Evolutionary conservation across 2,113 vertebrate genomes (phyloP).

Genomic region (Eubucco bourcierii): DNA sequence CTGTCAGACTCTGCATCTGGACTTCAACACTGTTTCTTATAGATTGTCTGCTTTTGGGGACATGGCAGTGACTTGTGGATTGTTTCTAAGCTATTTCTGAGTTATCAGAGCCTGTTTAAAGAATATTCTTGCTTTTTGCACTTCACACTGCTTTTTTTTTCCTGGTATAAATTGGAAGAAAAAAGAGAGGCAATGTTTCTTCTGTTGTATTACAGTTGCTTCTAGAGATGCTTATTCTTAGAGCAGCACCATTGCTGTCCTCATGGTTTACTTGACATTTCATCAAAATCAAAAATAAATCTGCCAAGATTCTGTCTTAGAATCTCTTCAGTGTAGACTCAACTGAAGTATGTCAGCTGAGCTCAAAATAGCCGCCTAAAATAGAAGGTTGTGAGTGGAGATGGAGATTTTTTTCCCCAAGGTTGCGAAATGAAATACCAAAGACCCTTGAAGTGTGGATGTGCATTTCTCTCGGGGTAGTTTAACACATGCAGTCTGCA

Average conservation of each 20-base stretch:
- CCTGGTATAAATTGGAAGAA: not conserved
- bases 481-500: fast-evolving
- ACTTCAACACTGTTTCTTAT: not conserved
- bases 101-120: not conserved
- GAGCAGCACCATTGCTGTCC: not conserved
- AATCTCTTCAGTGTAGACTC: not conserved
- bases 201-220: not conserved
- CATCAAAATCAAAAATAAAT: constrained; percentile 37
- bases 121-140: not conserved
- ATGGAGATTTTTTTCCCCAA: not conserved
- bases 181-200: not conserved
- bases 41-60: not conserved
- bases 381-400: not conserved
- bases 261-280: constrained; percentile 32
- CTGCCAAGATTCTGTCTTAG: constrained; percentile 20
- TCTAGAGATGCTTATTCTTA: not conserved
- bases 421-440: not conserved
- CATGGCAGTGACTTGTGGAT: not conserved
- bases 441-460: not conserved
- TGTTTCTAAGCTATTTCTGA: not conserved
- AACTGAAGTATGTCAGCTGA: constrained; percentile 15
- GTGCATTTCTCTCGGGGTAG: not conserved
- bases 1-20: not conserved
- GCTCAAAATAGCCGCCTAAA: constrained; percentile 34
- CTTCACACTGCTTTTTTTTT: not conserved